Evolutionary conservation across 2,113 vertebrate genomes (phyloP).

Genomic region (Tragelaphus strepsiceros): DNA sequence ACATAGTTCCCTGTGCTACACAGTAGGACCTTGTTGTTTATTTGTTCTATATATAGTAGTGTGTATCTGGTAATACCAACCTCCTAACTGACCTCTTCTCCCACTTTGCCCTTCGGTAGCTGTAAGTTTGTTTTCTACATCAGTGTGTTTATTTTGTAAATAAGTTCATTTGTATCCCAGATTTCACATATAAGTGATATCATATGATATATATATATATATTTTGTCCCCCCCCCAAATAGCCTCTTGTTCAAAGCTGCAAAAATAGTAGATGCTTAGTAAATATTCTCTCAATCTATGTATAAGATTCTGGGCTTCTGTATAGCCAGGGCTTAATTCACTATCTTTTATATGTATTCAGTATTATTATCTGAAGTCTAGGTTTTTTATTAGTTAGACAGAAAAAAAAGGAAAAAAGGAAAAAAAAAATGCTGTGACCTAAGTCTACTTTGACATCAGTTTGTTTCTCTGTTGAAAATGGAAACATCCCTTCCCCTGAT

Average conservation of each 20-base stretch:
- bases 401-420: background rate
- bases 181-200: background rate
- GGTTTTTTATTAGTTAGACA: background rate
- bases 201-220: background rate
- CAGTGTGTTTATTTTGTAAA: background rate
- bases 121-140: background rate
- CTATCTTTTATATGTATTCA: background rate
- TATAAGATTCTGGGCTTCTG: slow-evolving; percentile 8
- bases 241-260: slow-evolving; percentile 3
- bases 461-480: slow-evolving; percentile 24
- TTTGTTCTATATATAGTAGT: background rate
- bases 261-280: background rate
- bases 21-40: background rate
- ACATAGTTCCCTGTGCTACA: background rate
- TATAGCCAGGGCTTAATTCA: background rate
- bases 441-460: background rate
- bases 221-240: background rate
- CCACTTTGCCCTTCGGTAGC: background rate
- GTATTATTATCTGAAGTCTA: background rate
- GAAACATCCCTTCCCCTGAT: background rate
- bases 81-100: background rate
- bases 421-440: background rate
- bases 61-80: background rate
- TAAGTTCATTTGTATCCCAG: background rate
- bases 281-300: slow-evolving; percentile 18